Base-by-base conservation (phyloP, 2,113 vertebrate species). In the Laterallus jamaicensis region DNA sequence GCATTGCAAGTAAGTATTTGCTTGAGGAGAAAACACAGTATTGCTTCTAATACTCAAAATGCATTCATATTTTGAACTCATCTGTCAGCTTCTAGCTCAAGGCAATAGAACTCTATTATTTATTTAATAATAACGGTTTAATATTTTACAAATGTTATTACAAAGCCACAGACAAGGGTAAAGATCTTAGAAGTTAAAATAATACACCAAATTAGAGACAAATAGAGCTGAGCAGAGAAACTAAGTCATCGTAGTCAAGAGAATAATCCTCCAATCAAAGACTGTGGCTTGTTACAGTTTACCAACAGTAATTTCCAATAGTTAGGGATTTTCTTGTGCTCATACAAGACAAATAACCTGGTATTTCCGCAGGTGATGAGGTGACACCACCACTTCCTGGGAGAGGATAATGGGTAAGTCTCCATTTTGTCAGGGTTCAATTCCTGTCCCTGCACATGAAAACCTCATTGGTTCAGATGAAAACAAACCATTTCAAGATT, bases 31-130 rank as follows among this genome's bases (percentile, higher is more conserved):
- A 97, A 91, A 52, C 44, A 44, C 15, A 26, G 44, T 3, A 0
- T 44, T 89, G 69, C 39, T 91, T 94, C 66, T 42, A 42, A 91
- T 69, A 86, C 76, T 80, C 58, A 35, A 94, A 94, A 90, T 50
- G 44, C 22, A 49, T 91, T 81, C 1, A 2, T 70, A 32, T 86
- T 93, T 83, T 91, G 55, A 63, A 92, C 29, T 77, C 58, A 82
- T 91, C 60, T 91, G 44, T 90, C 96, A 90, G 58, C 59, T 90
- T 82, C 82, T 94, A 81, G 82, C 62, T 91, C 92, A 88, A 88
- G 85, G 95, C 93, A 87, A 94, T 32, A 49, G 28, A 54, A 47
- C 21, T 31, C 47, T 58, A 89, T 82, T 91, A 95, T 66, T 73
- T 88, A 81, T 73, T 92, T 88, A 71, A 75, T 42, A 66, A 74